Evolutionary conservation across 2,888 invertebrate genomes (phyloP).

Genomic region (Lacanobia oleracea): DNA sequence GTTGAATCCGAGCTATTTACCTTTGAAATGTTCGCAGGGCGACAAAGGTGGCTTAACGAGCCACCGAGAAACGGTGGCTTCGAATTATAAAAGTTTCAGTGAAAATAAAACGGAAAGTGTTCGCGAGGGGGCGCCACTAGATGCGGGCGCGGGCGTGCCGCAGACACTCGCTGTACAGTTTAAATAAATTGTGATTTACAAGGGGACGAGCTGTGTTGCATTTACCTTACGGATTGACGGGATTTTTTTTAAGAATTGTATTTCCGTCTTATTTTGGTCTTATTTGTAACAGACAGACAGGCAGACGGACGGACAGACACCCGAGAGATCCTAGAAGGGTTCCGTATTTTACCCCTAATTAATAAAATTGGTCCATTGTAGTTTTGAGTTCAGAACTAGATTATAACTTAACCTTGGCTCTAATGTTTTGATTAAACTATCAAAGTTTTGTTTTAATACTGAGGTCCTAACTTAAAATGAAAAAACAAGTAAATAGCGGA

Average conservation of each 20-base stretch:
- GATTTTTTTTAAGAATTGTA: conserved; percentile 28
- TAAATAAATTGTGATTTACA: conserved; percentile 72
- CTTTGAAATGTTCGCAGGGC: conserved; percentile 72
- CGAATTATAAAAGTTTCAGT: conserved; percentile 76
- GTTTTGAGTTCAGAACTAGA: not conserved
- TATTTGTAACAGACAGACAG: too few species aligned
- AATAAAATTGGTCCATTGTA: not conserved
- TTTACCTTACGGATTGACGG: conserved; percentile 54
- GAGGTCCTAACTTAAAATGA: conserved; percentile 30
- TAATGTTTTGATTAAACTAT: conserved; percentile 13
- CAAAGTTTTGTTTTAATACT: conserved; percentile 27
- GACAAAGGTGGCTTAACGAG: conserved; percentile 84
- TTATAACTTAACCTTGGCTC: conserved; percentile 2
- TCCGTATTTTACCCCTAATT: too few species aligned
- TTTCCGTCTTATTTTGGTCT: not conserved
- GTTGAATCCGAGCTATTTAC: conserved; percentile 79
- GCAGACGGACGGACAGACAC: too few species aligned
- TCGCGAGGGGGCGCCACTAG: conserved; percentile 57
- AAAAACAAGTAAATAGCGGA: conserved; percentile 25
- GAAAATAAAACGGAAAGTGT: conserved; percentile 74
- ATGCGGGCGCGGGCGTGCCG: conserved; percentile 59
- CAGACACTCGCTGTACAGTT: conserved; percentile 67
- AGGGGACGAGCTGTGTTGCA: conserved; percentile 61
- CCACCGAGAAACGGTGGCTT: conserved; percentile 71
- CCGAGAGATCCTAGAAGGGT: too few species aligned